Evolutionary conservation across 1,140 invertebrate genomes (phyloP), one percentile per base, ranked within the genome.

Genomic region (Calephelis nemesis): DNA sequence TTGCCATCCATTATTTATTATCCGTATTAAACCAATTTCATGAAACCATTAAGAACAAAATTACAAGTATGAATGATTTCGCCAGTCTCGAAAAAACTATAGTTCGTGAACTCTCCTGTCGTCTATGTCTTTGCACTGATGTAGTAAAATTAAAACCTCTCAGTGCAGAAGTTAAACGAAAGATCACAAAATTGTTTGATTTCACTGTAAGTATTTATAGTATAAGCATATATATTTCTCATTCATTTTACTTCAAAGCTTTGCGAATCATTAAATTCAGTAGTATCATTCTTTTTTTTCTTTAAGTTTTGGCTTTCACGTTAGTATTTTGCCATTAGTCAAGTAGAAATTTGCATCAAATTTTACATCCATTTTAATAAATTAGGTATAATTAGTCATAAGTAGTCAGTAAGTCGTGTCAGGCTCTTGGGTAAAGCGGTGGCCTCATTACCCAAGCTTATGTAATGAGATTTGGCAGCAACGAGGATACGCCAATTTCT

Each of bases 131-230:
- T n/a, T 90, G 88, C 69, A 87, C 78, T 4, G 88, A 91, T 72
- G 85, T 87, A 13, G 77, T 83, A 15, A 88, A 91, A 79, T 76
- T 91, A 49, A 91, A 91, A 67, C 88, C 89, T n/a, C 75, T 91
- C 8, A 90, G 78, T 64, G 72, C 77, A 5, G 89, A 91, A 69
- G 67, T 84, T 1, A 91, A 90, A 52, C 68, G 88, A 11, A 91
- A 88, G 74, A 83, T 91, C 15, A 91, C 85, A 70, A 87, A 71
- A 63, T 76, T 91, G 39, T 91, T 88, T 69, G 80, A 87, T 74
- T 78, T 91, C 71, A 66, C 77, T 67, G 89, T 91, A 78, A 78
- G 83, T 81, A 62, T 12, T 58, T 30, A 19, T 19, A 19, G 15
- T 19, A 19, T 19, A 19, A 42, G 39, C 60, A 45, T 54, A 50